These are phyloP conservation scores for Xiphophorus hellerii DNA, from an alignment of 2,113 vertebrate genomes.

Conservation along the genomic window DNA sequence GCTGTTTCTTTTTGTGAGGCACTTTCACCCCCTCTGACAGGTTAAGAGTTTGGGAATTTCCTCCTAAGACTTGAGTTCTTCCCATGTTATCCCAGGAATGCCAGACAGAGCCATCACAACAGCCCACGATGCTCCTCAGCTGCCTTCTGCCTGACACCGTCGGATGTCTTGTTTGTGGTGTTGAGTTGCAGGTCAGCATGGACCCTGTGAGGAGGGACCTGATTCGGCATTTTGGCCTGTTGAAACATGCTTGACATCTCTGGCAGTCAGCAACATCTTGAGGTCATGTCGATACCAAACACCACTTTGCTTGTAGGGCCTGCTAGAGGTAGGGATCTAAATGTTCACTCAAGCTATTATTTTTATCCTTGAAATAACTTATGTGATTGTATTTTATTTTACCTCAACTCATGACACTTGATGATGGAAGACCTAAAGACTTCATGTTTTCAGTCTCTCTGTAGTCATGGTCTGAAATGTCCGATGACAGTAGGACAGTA, in stretches of 20 bases:
- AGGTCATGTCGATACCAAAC: constrained; percentile 36
- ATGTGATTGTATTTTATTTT: background rate
- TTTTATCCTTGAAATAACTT: constrained; percentile 11
- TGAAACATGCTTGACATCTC: constrained; percentile 38
- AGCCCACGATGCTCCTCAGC: constrained; percentile 54
- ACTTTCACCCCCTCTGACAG: constrained; percentile 34
- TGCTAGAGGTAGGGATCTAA: background rate
- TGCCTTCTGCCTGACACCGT: constrained; percentile 59
- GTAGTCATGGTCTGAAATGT: background rate
- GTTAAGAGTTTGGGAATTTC: constrained; percentile 49
- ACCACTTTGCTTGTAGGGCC: background rate
- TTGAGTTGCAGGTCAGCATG: constrained; percentile 66
- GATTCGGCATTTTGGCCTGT: constrained; percentile 47
- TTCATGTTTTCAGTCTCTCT: no score
- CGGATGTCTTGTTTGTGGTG: constrained; percentile 68
- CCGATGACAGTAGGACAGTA: constrained; percentile 15
- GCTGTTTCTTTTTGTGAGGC: constrained; percentile 33
- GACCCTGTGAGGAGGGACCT: constrained; percentile 41
- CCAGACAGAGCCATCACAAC: constrained; percentile 38
- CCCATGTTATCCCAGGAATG: constrained; percentile 63
- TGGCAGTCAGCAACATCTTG: constrained; percentile 52
- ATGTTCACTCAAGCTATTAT: constrained; percentile 4
- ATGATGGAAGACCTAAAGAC: background rate
- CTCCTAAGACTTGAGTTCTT: constrained; percentile 27
- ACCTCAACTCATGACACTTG: background rate